Base-by-base conservation (phyloP, 2,888 invertebrate species). In the Nipponacmea schrenckii region DNA sequence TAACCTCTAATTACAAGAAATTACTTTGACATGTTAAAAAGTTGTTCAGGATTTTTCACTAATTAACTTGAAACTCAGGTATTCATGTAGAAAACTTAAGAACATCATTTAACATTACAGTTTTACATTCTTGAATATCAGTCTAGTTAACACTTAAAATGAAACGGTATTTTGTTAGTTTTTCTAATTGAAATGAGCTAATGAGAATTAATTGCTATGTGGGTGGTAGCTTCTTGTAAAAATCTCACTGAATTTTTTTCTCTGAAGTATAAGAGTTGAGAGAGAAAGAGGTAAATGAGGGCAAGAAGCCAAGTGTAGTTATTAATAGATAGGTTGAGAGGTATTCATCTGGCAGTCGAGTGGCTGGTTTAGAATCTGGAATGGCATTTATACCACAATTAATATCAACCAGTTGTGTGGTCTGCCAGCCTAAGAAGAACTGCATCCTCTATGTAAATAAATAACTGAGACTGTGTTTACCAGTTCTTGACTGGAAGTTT, bases 371-470 rank as follows among this genome's bases (percentile, higher is more conserved):
- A 20, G 56, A 56, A 24, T 56, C 20, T 24, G 20, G 20, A 14
- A 56, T 70, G 70, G 70, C 70, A 70, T 50, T 70, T 64, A 70
- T 70, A 48, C 62, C 62, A 50, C 50, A 65, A 69, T 69, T 69
- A 65, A 70, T 65, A 56, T 56, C 27, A 64, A 64, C 64, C 31
- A 39, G 56, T 56, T 66, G 70, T 70, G 70, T 70, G 70, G 70
- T 70, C 70, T 62, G 27, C 14, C 24, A 69, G 62, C 31, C 62
- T 26, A 70, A 62, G 66, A 66, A 65, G 66, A 70, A 65, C 50
- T 70, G 70, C 39, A 56, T 64, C 66, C 39, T 65, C 66, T 70
- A 48, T 70, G 65, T 70, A 70, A 70, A 70, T 70, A 70, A 70
- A 70, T 70, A 70, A 56, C 56, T 24, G 24, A 24, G 56, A 20